Evolutionary conservation across 1,140 invertebrate species (phyloP).

Genomic region (Drosophila yakuba): DNA sequence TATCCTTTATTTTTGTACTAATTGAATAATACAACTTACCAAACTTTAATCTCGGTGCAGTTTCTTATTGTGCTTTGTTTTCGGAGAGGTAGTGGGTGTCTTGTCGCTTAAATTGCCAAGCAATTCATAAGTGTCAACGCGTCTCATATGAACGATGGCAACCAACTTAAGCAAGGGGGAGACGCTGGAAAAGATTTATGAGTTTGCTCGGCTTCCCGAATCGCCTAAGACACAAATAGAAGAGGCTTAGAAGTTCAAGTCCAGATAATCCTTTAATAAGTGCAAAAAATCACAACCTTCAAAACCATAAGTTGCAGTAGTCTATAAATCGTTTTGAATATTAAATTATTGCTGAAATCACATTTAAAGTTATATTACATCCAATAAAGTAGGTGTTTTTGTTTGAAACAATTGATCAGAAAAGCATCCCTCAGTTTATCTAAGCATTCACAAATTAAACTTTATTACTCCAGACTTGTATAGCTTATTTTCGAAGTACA

Average conservation of each 20-base stretch:
- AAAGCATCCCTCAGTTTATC: too few species aligned
- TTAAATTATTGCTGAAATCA: too few species aligned
- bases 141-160: constrained; percentile 25
- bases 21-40: too few species aligned
- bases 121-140: constrained; percentile 83
- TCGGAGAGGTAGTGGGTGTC: constrained; percentile 63
- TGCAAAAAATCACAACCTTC: neutral
- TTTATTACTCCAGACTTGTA: too few species aligned
- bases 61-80: neutral
- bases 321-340: too few species aligned
- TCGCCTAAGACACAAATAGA: constrained; percentile 53
- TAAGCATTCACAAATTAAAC: too few species aligned
- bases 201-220: constrained; percentile 24
- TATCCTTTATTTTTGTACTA: too few species aligned
- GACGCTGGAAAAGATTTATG: constrained; percentile 58
- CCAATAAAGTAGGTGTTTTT: too few species aligned
- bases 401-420: too few species aligned
- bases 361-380: too few species aligned
- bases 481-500: too few species aligned
- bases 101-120: constrained; percentile 75
- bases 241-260: constrained; percentile 9
- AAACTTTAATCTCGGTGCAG: constrained; percentile 4
- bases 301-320: too few species aligned
- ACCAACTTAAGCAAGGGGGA: constrained; percentile 7
- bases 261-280: neutral